These are phyloP conservation scores for Tangachromis dhanisi DNA, from an alignment of 2,113 vertebrate species.

Conservation along the genomic window DNA sequence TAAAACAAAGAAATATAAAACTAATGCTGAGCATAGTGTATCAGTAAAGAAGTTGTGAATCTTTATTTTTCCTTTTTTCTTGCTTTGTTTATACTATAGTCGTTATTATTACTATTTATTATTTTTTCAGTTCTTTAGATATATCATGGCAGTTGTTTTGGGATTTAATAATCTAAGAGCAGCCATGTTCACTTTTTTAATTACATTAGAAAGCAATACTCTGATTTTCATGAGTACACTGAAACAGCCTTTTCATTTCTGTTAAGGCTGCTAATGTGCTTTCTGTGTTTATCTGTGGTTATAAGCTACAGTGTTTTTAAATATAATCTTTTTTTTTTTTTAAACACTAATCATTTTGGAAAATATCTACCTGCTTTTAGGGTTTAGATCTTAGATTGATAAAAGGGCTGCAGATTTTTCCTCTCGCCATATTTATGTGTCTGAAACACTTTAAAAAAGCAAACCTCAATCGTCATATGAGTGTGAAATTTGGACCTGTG, in stretches of 20 bases:
- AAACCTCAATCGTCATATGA: background rate
- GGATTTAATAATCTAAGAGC: background rate
- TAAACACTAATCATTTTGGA: background rate
- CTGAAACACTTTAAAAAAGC: background rate
- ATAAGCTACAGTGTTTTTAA: background rate
- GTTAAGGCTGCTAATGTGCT: background rate
- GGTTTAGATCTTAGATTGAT: background rate
- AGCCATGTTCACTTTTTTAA: background rate
- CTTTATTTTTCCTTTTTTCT: background rate
- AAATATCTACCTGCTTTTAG: background rate
- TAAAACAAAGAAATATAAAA: background rate
- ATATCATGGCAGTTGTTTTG: fast-evolving
- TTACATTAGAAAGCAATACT: background rate
- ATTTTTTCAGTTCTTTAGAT: background rate
- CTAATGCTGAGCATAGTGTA: background rate
- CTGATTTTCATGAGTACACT: fast-evolving
- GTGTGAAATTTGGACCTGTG: background rate
- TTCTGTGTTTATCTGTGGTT: background rate
- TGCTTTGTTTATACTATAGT: background rate
- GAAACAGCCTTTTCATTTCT: background rate
- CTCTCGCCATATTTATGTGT: background rate
- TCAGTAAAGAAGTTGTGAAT: background rate
- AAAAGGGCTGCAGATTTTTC: fast-evolving
- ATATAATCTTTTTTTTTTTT: background rate
- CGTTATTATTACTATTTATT: background rate